A percentile compares a stretch with the other conserved stretches of the same genome.
Conservation (phyloP, 35 echinoderm and acorn worm genomes). For the Heliocidaris erythrogramma region DNA sequence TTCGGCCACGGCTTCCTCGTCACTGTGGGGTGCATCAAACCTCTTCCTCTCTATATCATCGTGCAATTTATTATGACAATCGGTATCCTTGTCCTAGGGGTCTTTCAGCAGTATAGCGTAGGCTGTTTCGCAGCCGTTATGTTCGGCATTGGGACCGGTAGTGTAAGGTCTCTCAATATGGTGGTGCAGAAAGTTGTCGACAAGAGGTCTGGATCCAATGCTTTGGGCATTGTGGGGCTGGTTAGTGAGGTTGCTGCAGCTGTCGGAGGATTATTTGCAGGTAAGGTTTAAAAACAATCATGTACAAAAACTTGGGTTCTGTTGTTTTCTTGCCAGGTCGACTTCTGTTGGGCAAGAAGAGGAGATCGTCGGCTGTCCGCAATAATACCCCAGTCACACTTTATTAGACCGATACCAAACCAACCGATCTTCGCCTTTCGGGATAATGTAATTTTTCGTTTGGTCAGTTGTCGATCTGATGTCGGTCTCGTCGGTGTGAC, state of each 20-base stretch:
- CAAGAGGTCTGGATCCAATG: conserved; percentile 22
- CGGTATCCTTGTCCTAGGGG: conserved; percentile 16
- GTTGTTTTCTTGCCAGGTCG: background rate
- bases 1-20: conserved; percentile 41
- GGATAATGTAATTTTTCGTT: too few relatives aligned
- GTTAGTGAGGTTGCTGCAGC: conserved; percentile 42
- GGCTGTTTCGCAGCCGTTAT: conserved; percentile 7
- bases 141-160: conserved; percentile 41
- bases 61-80: conserved; percentile 45
- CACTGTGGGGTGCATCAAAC: conserved; percentile 23
- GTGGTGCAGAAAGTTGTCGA: conserved; percentile 29
- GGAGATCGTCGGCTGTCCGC: background rate
- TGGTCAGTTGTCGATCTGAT: too few relatives aligned
- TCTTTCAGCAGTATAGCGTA: conserved; percentile 25
- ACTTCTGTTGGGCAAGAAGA: background rate
- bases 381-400: background rate
- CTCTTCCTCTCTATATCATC: conserved; percentile 28
- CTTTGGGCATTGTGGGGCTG: background rate
- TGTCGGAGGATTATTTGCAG: conserved; percentile 36
- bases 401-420: too few relatives aligned
- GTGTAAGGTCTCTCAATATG: conserved; percentile 20
- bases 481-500: too few relatives aligned
- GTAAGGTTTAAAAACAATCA: background rate
- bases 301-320: too few relatives aligned
- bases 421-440: too few relatives aligned